These are phyloP conservation scores for Poeciliopsis retropinna DNA, from an alignment of 2,113 vertebrate genomes.

Conservation along the genomic window DNA sequence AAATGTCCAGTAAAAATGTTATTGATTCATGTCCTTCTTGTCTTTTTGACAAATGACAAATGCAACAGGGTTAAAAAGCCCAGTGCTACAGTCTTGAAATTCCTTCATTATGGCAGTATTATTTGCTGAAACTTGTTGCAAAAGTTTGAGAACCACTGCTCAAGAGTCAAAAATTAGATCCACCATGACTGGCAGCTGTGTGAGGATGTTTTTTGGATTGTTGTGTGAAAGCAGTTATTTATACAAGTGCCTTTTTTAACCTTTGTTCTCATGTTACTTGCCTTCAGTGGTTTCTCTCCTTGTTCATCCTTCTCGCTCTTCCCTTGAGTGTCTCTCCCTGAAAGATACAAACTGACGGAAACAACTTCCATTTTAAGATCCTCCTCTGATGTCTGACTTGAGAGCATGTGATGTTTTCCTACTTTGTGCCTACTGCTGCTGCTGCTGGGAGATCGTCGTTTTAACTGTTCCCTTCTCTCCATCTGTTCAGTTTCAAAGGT, in stretches of 20 bases:
- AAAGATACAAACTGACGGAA: constrained; percentile 45
- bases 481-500: constrained; percentile 57
- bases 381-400: constrained; percentile 29
- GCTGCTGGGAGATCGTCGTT: neutral
- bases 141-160: neutral
- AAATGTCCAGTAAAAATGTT: neutral
- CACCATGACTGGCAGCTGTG: constrained; percentile 38
- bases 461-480: constrained; percentile 27
- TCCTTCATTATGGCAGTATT: no score
- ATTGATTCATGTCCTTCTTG: neutral
- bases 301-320: constrained; percentile 4
- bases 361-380: constrained; percentile 38
- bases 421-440: neutral
- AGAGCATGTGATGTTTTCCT: constrained; percentile 9
- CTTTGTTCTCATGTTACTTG: constrained; percentile 9
- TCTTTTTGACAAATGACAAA: no score
- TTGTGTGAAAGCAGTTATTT: constrained; percentile 38
- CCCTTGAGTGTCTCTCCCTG: constrained; percentile 4
- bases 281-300: constrained; percentile 1
- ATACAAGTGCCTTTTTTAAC: constrained; percentile 14
- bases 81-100: no score
- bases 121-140: neutral
- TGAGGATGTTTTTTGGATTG: constrained; percentile 21
- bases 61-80: no score
- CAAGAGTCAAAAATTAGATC: neutral